Percentiles rank a stretch among this genome's conserved stretches.
Conservation (phyloP, 2,888 invertebrate species). For the Tanypteryx hageni region DNA sequence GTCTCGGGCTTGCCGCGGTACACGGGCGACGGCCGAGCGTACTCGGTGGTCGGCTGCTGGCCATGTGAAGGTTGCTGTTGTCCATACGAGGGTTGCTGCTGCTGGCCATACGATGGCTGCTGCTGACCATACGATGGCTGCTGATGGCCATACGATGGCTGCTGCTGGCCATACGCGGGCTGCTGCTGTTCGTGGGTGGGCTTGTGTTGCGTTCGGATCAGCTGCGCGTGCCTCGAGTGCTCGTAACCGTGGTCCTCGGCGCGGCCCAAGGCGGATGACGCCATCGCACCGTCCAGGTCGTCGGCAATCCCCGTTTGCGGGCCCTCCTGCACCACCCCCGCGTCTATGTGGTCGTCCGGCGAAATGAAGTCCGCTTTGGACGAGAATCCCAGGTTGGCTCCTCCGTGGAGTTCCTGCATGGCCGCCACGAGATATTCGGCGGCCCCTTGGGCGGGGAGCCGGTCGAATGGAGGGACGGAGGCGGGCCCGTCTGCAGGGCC, state of each 20-base stretch:
- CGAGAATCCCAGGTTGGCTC: conserved; percentile 12
- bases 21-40: not conserved
- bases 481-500: not conserved
- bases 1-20: not conserved
- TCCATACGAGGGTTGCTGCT: not conserved
- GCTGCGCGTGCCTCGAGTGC: conserved; percentile 28
- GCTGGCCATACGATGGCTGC: not conserved
- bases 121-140: not conserved
- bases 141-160: not conserved
- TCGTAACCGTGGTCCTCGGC: not conserved
- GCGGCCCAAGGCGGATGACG: not conserved
- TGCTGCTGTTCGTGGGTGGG: not conserved
- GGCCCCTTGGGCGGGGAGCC: not conserved
- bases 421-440: not conserved
- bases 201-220: conserved; percentile 39
- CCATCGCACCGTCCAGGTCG: not conserved
- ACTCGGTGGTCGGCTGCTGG: not conserved
- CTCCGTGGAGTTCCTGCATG: not conserved
- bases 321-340: conserved; percentile 10
- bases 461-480: not conserved
- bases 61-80: not conserved
- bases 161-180: not conserved
- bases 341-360: conserved; percentile 46
- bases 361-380: conserved; percentile 42
- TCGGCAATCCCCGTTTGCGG: not conserved